Evolutionary conservation across 1,140 invertebrate genomes (phyloP), one percentile per base, ranked within the genome.

Genomic region (Metaphire vulgaris): DNA sequence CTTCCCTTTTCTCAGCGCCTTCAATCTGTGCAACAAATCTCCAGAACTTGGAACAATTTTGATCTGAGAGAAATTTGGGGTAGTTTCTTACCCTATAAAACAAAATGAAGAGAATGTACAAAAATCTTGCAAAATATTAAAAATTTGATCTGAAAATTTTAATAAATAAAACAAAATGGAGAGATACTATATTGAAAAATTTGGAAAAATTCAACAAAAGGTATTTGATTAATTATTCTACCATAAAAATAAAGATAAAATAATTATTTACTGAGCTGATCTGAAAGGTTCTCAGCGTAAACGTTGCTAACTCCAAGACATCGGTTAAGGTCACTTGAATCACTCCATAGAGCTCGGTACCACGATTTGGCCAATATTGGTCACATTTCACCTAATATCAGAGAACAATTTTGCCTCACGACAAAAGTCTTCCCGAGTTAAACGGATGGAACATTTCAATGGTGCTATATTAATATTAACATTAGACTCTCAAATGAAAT

Each of bases 301-400:
- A 99, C 6, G 95, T 97, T 2, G 97, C 95, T 71, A 99, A 86
- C 85, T 99, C 96, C 83, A 97, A 94, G 2, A 96, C 91, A 84
- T 99, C 96, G 1, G 91, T 91, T 16, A 99, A 91, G 0, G 87
- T 85, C 0, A 89, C 85, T 33, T 93, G 92, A 89, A 99, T 96
- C 81, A 92, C 90, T 16, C 96, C 96, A 82, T 99, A 99, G 0
- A 91, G 92, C 82, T 98, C 96, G 0, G 93, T 92, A 0, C 95
- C 96, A 56, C 96, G 89, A 0, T 90, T 90, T 0, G 96, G 96
- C 96, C 96, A 98, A 83, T 98, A 98, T 84, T 98, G 72, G 56
- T 73, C 72, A 29, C 72, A 73, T n/a, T 73, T 73, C 34, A 73
- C 34, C 72, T 73, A 34, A 28, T 56, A 56, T 56, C 41, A 56